These are phyloP conservation scores for Dinomys branickii DNA, from an alignment of 2,113 vertebrate genomes.

Conservation along the genomic window DNA sequence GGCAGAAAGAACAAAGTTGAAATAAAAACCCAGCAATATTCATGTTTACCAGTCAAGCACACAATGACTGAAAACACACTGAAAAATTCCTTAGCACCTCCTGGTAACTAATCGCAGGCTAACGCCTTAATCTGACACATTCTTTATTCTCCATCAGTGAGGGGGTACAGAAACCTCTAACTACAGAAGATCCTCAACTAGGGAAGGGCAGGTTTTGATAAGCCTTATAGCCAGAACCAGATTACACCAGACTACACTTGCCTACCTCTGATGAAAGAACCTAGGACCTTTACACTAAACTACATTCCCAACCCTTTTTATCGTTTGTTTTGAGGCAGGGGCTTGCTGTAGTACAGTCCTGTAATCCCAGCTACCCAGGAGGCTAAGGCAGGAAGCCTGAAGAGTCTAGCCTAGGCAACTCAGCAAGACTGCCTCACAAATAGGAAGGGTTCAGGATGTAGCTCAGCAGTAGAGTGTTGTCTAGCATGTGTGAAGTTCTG, in stretches of 20 bases:
- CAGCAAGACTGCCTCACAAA: background rate
- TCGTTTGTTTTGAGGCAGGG: background rate
- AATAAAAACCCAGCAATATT: constrained; percentile 39
- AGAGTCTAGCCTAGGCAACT: background rate
- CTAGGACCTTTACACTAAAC: background rate
- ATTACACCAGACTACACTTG: background rate
- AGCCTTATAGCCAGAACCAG: background rate
- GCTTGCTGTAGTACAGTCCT: background rate
- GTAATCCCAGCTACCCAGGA: background rate
- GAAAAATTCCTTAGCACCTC: background rate
- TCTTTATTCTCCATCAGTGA: constrained; percentile 39
- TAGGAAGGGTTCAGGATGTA: background rate
- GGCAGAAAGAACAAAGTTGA: constrained; percentile 41
- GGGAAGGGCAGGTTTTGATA: background rate
- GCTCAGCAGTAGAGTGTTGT: background rate
- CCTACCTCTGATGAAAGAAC: background rate
- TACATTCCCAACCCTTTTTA: background rate
- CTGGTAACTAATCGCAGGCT: background rate
- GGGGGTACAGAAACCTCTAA: background rate
- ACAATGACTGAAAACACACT: background rate
- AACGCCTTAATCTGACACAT: background rate
- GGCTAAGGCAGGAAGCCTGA: constrained; percentile 7
- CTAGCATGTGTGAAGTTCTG: background rate
- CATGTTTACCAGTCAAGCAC: constrained; percentile 60
- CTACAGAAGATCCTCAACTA: background rate